Evolutionary conservation across 2,113 vertebrate genomes (phyloP), one percentile per base, ranked within the genome.

Genomic region (Lanius ludovicianus): DNA sequence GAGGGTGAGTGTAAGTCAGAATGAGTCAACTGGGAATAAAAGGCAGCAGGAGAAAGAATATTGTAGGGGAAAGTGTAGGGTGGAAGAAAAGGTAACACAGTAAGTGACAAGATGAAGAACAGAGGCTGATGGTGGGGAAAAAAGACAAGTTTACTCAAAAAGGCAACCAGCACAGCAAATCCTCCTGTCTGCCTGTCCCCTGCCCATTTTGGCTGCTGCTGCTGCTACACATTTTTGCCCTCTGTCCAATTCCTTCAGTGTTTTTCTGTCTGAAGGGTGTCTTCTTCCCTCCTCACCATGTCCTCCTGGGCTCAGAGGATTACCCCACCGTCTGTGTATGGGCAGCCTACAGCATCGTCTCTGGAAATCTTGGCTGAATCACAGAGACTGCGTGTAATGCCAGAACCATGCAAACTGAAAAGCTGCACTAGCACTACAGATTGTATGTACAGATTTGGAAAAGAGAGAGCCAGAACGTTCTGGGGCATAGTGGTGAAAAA

Each of bases 101-200:
- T 35, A 84, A 87, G 68, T 86, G 88, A 91, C 56, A 81, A 84
- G 79, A 46, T 79, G 57, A 85, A 89, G 77, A 89, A 89, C 50
- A 78, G 49, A 84, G 57, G 41, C 15, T 76, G 91, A 91, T 76
- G 53, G 19, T 47, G 74, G 33, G 39, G 59, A 69, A 84, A 75
- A 95, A 86, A 69, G 35, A 35, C 21, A 21, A 19, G 24, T 59
- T 81, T 78, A 37, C 15, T 50, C 86, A 70, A 67, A 90, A 68
- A 84, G 47, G 37, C 83, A 94, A 56, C 27, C 21, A 50, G 79
- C 30, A 24, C 56, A 59, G 60, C 89, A 90, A 50, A 57, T 63
- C 35, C 47, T 83, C 42, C 22, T 41, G 47, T 22, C 76, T 87
- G 50, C 39, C 7, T 50, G 30, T 74, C 46, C 75, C 25, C 79